Conservation (phyloP, 2,888 invertebrate genomes). For the Meta bourneti region DNA sequence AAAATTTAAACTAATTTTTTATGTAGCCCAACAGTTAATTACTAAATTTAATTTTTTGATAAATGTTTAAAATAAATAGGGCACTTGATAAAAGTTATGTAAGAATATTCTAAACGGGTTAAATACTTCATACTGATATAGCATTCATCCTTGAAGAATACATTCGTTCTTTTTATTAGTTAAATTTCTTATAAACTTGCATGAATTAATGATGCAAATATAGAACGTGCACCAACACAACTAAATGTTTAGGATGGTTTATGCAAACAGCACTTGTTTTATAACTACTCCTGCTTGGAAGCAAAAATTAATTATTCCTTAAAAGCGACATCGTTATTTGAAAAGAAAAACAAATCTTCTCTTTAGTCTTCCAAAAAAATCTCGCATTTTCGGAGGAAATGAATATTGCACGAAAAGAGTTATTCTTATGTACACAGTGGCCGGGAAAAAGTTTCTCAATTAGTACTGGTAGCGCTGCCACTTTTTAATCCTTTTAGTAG, state of each 20-base stretch:
- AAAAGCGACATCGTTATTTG: background rate
- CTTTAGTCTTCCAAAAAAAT: background rate
- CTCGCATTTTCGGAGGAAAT: constrained; percentile 36
- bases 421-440: constrained; percentile 38
- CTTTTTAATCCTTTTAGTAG: constrained; percentile 49
- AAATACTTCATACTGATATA: background rate
- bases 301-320: background rate
- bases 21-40: too few relatives aligned
- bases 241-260: background rate
- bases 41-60: too few relatives aligned
- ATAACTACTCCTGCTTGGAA: background rate
- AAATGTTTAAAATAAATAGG: too few relatives aligned
- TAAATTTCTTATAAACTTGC: background rate
- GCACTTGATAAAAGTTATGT: background rate
- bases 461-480: constrained; percentile 46
- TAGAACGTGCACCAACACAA: background rate
- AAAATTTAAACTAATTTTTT: too few relatives aligned
- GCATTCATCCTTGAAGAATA: background rate
- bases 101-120: background rate
- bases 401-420: constrained; percentile 50
- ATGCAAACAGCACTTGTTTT: background rate
- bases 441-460: constrained; percentile 56
- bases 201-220: background rate
- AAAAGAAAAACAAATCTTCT: background rate
- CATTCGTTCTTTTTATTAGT: background rate